Base-by-base conservation (phyloP, 37 sponge, comb jelly and placozoan species). In the Halisarca cf. caerulea region DNA sequence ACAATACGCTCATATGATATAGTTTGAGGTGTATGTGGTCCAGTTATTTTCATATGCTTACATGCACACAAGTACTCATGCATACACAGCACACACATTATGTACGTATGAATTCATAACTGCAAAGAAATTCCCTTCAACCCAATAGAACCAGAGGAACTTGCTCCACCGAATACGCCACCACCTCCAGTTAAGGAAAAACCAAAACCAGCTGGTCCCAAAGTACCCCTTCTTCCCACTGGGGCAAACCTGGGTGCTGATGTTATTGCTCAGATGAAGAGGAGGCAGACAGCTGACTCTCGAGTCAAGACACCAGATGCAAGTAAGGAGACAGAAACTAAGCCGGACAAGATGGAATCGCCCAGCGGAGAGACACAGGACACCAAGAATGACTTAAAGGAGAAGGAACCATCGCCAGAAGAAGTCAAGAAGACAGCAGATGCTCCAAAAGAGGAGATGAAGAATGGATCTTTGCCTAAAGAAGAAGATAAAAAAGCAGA, bases 201-300 rank as follows among this genome's bases (percentile, higher is more conserved):
- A 11, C 51, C 51, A 6, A 47, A 47, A 11, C 51, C 51, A 14
- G 51, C 51, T 47, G 51, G 51, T 11, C 51, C 51, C 51, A 47
- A 47, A 11, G 51, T 47, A 6, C 51, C 51, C 51, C 51, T 44
- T 20, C 44, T 37, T 4, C 42, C 77, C 6, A 44, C 44, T 1
- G 77, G 77, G 7, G 45, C 41, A 41, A 44, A 44, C 21, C 36
- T 74, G 15, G 77, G 77, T 24, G 36, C 38, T 40, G 42, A 74
- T 23, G 77, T 74, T 21, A 74, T 74, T 40, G 42, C 77, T 2
- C 77, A 74, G 77, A 74, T 74, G 77, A 74, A 74, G 77, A 37
- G 44, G 41, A 74, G 77, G 45, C 77, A 74, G 17, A 74, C 77
- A 41, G n/a, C 1, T 41, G 77, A 41, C 24, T 15, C 44, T 25